Percentiles rank a stretch among this genome's conserved stretches.
phyloP scores from a whole-genome alignment of 2,113 vertebrate genomes.

The Aegotheles bennettii region DNA sequence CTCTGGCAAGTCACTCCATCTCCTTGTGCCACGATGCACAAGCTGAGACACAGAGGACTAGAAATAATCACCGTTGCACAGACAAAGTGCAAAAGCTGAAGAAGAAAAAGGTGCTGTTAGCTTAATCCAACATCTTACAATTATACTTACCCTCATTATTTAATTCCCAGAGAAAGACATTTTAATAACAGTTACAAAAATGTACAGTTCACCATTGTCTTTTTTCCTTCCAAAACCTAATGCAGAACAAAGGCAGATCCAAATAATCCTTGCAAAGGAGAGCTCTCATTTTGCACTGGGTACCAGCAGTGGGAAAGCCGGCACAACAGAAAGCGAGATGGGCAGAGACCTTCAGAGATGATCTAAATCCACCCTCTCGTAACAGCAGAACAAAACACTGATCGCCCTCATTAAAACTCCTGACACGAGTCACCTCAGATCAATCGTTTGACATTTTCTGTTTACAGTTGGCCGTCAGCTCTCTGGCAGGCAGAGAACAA shows the following conservation, averaged over 20 bases:
- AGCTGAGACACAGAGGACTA: not conserved
- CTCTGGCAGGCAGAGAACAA: not conserved
- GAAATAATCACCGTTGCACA: not conserved
- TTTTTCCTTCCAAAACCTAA: not conserved
- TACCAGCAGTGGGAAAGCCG: not conserved
- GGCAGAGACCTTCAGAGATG: not conserved
- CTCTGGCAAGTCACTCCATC: not conserved
- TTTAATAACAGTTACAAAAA: not conserved
- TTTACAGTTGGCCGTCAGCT: not conserved
- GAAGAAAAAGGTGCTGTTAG: not conserved
- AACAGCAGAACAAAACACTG: not conserved
- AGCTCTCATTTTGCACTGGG: not conserved
- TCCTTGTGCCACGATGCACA: rapidly evolving
- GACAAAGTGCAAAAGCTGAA: not conserved
- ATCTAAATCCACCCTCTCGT: not conserved
- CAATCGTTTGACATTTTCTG: not conserved
- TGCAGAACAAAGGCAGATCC: not conserved
- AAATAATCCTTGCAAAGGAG: not conserved
- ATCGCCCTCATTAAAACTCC: not conserved
- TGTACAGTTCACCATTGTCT: not conserved
- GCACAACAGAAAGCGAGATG: not conserved
- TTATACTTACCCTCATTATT: not conserved
- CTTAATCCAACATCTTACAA: not conserved
- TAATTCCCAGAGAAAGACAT: not conserved
- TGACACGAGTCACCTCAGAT: not conserved